A percentile compares a stretch with the other conserved stretches of the same genome.
phyloP scores from a whole-genome alignment of 92 coral and sea anemone genomes.

The Porites evermanni region DNA sequence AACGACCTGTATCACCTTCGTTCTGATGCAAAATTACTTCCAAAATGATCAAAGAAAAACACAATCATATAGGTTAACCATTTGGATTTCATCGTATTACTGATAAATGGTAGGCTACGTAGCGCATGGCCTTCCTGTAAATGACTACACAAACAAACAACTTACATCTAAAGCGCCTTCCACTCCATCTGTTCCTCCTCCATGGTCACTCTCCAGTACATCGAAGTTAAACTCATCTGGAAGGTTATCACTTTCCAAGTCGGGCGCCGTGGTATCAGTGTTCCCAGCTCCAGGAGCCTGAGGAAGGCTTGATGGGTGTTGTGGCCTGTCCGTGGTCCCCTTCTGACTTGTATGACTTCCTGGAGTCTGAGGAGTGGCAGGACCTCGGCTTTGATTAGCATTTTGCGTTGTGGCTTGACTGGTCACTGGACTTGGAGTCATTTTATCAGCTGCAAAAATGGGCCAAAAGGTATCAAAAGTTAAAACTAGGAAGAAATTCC shows the following conservation, averaged over 20 bases:
- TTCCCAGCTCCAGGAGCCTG: slow-evolving; percentile 67
- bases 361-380: slow-evolving; percentile 65
- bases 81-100: background rate
- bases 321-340: slow-evolving; percentile 37
- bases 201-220: slow-evolving; percentile 62
- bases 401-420: slow-evolving; percentile 67
- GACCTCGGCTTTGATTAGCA: slow-evolving; percentile 47
- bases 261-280: slow-evolving; percentile 64
- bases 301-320: slow-evolving; percentile 42
- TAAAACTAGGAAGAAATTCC: no score
- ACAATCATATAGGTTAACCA: background rate
- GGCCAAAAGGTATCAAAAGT: background rate
- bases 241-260: slow-evolving; percentile 65
- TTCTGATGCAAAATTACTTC: no score
- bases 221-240: slow-evolving; percentile 82
- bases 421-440: slow-evolving; percentile 52
- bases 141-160: background rate
- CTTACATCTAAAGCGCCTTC: slow-evolving; percentile 85
- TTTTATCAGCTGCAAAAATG: slow-evolving; percentile 33
- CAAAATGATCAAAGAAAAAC: background rate
- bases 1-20: no score
- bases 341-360: slow-evolving; percentile 46
- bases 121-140: no score
- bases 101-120: background rate
- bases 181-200: slow-evolving; percentile 75